These are phyloP conservation scores for Bombycilla garrulus DNA, from an alignment of 2,113 vertebrate genomes.

Conservation along the genomic window DNA sequence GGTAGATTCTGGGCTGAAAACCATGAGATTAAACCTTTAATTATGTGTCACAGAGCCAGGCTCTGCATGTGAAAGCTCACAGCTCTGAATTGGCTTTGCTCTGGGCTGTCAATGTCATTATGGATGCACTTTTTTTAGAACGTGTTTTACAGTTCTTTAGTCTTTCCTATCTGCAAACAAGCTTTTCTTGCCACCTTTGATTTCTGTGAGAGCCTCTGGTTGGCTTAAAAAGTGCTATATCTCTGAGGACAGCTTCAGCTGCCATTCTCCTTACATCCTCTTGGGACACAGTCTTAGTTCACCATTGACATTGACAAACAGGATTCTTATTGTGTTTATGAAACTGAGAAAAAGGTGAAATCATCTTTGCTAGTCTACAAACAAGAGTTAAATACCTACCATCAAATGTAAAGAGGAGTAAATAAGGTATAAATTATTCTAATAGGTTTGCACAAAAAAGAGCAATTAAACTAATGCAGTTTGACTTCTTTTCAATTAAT, in stretches of 20 bases:
- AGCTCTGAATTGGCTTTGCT: neutral
- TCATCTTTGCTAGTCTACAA: slow-evolving; percentile 45
- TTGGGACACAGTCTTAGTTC: neutral
- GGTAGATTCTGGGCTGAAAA: neutral
- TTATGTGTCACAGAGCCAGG: neutral
- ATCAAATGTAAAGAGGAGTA: slow-evolving; percentile 59
- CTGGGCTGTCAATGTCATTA: neutral
- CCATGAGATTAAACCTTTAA: neutral
- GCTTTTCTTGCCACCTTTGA: neutral
- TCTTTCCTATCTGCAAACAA: neutral
- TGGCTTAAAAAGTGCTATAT: neutral
- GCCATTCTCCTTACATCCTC: neutral
- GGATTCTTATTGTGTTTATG: neutral
- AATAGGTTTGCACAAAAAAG: slow-evolving; percentile 66
- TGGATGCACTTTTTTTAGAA: neutral
- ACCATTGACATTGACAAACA: neutral
- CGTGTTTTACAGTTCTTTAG: neutral
- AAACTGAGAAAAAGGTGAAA: slow-evolving; percentile 31
- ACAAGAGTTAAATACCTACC: slow-evolving; percentile 66
- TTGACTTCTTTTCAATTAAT: slow-evolving; percentile 70
- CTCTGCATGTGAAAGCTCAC: neutral
- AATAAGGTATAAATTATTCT: slow-evolving; percentile 66
- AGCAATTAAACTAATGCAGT: slow-evolving; percentile 64
- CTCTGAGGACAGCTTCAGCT: neutral
- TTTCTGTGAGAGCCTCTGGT: neutral